Conservation (phyloP, 2,797 vertebrate species). For the Mastacembelus armatus region DNA sequence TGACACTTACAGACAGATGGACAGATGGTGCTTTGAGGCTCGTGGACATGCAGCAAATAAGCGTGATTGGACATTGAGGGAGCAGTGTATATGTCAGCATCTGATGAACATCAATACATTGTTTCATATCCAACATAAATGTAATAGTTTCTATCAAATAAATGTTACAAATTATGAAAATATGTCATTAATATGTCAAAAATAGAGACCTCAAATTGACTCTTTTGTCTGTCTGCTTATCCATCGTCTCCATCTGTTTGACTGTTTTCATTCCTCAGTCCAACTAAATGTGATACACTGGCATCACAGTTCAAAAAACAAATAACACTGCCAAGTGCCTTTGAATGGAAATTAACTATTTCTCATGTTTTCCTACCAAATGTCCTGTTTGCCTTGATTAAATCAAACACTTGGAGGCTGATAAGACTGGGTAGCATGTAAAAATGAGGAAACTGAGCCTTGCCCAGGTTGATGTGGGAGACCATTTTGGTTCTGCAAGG, state of each 20-base stretch:
- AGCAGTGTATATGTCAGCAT: background rate
- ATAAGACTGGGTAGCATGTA: conserved; percentile 28
- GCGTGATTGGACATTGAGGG: background rate
- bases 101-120: background rate
- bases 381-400: conserved; percentile 16
- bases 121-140: background rate
- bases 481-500: conserved; percentile 52
- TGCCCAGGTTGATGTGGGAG: conserved; percentile 28
- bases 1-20: conserved; percentile 40
- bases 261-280: conserved; percentile 27
- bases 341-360: conserved; percentile 25
- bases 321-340: conserved; percentile 29
- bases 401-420: conserved; percentile 17
- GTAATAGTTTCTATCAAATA: background rate
- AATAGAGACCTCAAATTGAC: conserved; percentile 10
- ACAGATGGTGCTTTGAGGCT: conserved; percentile 40
- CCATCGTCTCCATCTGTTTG: conserved; percentile 42
- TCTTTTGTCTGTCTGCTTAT: conserved; percentile 10
- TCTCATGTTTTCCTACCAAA: conserved; percentile 24
- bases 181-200: background rate
- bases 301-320: conserved; percentile 26
- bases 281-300: conserved; percentile 27
- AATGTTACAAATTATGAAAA: conserved; percentile 1
- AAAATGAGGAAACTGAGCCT: conserved; percentile 40
- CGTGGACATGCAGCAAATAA: conserved; percentile 31